These are phyloP conservation scores for Lacanobia wlatinum DNA, from an alignment of 2,888 invertebrate genomes.

Conservation along the genomic window DNA sequence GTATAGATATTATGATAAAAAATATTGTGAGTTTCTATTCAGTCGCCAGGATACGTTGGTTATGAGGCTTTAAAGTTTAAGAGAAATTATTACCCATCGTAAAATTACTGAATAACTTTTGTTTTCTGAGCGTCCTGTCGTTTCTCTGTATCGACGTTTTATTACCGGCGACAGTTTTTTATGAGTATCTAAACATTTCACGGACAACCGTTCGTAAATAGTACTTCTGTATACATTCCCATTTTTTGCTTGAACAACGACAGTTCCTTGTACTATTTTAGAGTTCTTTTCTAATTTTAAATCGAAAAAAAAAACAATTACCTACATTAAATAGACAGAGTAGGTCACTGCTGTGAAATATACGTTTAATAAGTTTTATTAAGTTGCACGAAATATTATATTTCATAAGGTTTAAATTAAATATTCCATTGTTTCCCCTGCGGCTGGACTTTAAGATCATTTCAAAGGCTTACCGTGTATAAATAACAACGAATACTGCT, in stretches of 20 bases:
- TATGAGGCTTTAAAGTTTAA: conserved; percentile 58
- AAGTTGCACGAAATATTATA: conserved; percentile 43
- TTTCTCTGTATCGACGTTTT: conserved; percentile 71
- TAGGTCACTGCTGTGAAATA: conserved; percentile 14
- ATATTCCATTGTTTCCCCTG: conserved; percentile 80
- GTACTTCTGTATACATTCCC: conserved; percentile 70
- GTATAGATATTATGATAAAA: conserved; percentile 6
- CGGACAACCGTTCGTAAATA: conserved; percentile 73
- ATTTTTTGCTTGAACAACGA: conserved; percentile 62
- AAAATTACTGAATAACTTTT: conserved; percentile 80
- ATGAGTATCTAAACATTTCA: conserved; percentile 70
- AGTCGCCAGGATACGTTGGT: conserved; percentile 19
- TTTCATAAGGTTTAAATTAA: conserved; percentile 69
- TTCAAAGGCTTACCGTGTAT: conserved; percentile 79
- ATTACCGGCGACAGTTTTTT: conserved; percentile 80
- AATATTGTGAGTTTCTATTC: conserved; percentile 16
- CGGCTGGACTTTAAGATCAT: conserved; percentile 75
- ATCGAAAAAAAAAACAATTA: conserved; percentile 27
- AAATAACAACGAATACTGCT: conserved; percentile 81
- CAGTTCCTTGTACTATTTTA: conserved; percentile 63
- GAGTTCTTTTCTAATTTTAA: conserved; percentile 54
- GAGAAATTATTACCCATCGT: conserved; percentile 78
- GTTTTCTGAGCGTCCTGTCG: conserved; percentile 76
- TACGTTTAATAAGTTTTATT: conserved; percentile 6
- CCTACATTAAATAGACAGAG: conserved; percentile 10